A percentile compares a stretch with the other conserved stretches of the same genome.
Conservation (phyloP, 2,113 vertebrate genomes). For the Petromus typicus region DNA sequence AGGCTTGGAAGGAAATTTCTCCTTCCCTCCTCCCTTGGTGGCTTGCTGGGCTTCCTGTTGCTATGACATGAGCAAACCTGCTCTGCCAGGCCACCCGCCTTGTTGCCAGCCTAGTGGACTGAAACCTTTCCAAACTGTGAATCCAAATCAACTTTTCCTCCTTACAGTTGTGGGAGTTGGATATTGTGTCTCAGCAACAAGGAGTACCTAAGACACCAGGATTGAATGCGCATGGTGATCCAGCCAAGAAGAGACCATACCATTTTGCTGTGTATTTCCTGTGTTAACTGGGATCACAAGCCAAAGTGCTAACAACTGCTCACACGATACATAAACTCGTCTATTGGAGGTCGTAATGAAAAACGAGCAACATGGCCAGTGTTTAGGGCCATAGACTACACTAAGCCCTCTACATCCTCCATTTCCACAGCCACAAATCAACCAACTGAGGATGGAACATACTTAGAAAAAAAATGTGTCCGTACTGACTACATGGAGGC, state of each 20-base stretch:
- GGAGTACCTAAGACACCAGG: not conserved
- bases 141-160: not conserved
- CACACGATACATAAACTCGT: not conserved
- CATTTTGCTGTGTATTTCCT: not conserved
- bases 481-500: not conserved
- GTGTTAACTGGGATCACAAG: not conserved
- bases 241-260: not conserved
- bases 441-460: not conserved
- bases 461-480: not conserved
- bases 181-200: not conserved
- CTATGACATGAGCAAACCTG: not conserved
- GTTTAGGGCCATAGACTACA: not conserved
- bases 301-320: not conserved
- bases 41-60: not conserved
- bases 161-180: not conserved
- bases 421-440: not conserved
- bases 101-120: not conserved
- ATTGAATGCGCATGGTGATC: not conserved
- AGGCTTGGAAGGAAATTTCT: not conserved
- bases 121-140: not conserved
- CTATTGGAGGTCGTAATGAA: too few relatives aligned
- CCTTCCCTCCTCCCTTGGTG: not conserved
- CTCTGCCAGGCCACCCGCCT: not conserved
- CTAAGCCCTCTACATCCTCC: fast-evolving
- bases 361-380: not conserved